A percentile compares a stretch with the other conserved stretches of the same genome.
These are phyloP conservation scores for Enteromius thamalakanensis DNA, from an alignment of 2,797 vertebrate genomes.

Conservation along the genomic window DNA sequence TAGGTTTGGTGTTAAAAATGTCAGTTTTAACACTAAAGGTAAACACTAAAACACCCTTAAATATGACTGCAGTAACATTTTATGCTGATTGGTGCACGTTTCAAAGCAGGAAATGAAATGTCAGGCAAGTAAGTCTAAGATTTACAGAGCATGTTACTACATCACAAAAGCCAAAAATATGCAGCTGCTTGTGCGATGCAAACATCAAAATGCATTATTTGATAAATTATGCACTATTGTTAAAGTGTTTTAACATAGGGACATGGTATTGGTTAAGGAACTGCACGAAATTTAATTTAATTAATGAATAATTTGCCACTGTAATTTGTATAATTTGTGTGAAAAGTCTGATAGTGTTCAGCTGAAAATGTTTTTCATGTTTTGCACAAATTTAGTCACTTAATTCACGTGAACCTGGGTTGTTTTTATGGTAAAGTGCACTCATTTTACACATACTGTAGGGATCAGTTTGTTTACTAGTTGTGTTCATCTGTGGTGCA, in stretches of 20 bases:
- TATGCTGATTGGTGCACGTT: neutral
- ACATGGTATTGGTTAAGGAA: neutral
- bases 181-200: neutral
- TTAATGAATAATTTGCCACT: neutral
- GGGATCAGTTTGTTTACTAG: neutral
- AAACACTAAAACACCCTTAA: neutral
- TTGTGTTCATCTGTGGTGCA: neutral
- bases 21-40: too few species aligned
- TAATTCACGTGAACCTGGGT: neutral
- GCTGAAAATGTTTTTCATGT: neutral
- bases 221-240: neutral
- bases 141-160: neutral
- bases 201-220: neutral
- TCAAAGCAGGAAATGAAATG: neutral
- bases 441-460: neutral
- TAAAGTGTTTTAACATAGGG: neutral
- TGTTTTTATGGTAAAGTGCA: neutral
- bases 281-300: neutral
- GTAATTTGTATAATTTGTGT: neutral
- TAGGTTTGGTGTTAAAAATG: too few species aligned
- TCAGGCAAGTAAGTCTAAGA: neutral
- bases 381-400: neutral
- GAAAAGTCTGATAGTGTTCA: neutral
- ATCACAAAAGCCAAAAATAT: neutral
- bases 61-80: neutral